These are phyloP conservation scores for Corella eumyota DNA, from an alignment of 23 tunicate species.

Conservation along the genomic window DNA sequence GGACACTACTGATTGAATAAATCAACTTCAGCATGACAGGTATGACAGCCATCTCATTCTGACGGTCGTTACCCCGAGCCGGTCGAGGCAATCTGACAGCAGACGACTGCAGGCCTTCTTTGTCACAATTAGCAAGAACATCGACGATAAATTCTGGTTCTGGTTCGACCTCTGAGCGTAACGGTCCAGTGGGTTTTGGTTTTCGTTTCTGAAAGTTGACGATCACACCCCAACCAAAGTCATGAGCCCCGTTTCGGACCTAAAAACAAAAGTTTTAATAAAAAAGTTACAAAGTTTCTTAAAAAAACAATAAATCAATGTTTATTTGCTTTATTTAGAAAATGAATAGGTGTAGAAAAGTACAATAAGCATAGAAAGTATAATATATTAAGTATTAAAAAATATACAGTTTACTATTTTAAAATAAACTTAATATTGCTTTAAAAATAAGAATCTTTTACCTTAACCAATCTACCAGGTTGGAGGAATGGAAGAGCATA, in stretches of 20 bases:
- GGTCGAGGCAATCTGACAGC: conserved; percentile 33
- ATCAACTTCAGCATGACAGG: conserved; percentile 66
- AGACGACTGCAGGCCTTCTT: conserved; percentile 26
- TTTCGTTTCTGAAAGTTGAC: conserved; percentile 72
- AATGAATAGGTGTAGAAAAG: too few relatives aligned
- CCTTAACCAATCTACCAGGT: conserved; percentile 85
- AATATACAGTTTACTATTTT: too few relatives aligned
- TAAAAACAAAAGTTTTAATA: conserved; percentile 1
- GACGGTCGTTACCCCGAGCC: conserved; percentile 18
- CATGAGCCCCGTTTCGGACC: conserved; percentile 70
- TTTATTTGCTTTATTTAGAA: too few relatives aligned
- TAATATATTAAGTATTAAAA: too few relatives aligned
- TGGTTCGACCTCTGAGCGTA: conserved; percentile 15
- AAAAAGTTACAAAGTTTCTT: neutral
- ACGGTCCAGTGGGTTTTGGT: conserved; percentile 15
- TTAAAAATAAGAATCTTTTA: neutral
- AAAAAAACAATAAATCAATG: neutral
- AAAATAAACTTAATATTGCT: too few relatives aligned
- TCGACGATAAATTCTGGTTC: conserved; percentile 73
- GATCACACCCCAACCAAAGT: conserved; percentile 94
- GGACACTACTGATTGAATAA: conserved; percentile 50
- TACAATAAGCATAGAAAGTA: too few relatives aligned
- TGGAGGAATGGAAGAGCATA: conserved; percentile 77
- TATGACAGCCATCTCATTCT: conserved; percentile 75
- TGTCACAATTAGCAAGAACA: conserved; percentile 65